A percentile compares a stretch with the other conserved stretches of the same genome.
These are phyloP conservation scores for Mirounga angustirostris DNA, from an alignment of 2,113 vertebrate species.

Conservation along the genomic window DNA sequence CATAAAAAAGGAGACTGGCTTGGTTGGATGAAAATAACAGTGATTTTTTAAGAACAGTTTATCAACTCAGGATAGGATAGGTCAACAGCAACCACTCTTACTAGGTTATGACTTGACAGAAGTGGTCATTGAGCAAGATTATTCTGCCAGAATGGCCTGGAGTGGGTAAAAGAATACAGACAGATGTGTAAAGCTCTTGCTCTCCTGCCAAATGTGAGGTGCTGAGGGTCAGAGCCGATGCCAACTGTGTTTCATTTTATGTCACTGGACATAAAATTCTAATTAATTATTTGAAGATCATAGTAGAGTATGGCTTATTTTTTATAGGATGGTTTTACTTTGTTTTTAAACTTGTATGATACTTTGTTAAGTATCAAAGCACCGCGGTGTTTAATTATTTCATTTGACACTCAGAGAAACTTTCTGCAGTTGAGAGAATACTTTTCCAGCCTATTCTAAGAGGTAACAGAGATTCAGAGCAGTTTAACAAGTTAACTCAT, in stretches of 20 bases:
- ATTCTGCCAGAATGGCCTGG: not conserved
- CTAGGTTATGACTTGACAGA: not conserved
- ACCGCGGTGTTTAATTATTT: constrained; percentile 15
- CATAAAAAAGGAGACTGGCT: not conserved
- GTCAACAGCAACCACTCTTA: not conserved
- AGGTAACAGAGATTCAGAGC: not conserved
- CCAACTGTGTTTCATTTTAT: constrained; percentile 53
- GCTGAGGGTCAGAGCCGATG: not conserved
- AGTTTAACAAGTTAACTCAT: constrained; percentile 21
- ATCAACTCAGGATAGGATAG: constrained; percentile 15
- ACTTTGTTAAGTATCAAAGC: constrained; percentile 37
- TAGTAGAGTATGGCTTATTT: not conserved
- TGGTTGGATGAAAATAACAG: not conserved
- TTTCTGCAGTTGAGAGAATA: constrained; percentile 21
- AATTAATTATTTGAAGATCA: constrained; percentile 44
- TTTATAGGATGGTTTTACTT: constrained; percentile 22
- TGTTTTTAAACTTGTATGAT: constrained; percentile 19
- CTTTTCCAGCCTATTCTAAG: constrained; percentile 20
- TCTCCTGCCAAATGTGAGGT: constrained; percentile 7
- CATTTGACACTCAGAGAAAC: constrained; percentile 24
- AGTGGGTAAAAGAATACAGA: constrained; percentile 16
- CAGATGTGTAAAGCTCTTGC: not conserved
- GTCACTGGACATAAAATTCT: constrained; percentile 20
- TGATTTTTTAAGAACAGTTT: not conserved
- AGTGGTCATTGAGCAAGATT: not conserved